Conservation (phyloP, 2,888 invertebrate species). For the Athrips mouffetella region DNA sequence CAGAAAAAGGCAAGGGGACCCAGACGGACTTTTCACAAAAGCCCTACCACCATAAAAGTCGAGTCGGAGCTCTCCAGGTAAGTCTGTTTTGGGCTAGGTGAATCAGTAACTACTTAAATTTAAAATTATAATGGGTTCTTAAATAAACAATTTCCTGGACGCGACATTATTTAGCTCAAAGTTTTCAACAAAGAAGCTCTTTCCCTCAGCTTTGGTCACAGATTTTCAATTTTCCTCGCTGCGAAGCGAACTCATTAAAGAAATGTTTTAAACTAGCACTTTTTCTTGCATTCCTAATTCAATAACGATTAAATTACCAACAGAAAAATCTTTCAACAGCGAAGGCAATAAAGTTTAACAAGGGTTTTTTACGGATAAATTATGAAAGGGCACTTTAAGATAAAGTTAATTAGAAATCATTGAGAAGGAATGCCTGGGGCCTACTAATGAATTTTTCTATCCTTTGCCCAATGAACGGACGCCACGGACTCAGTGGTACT, state of each 20-base stretch:
- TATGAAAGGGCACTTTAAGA: conserved; percentile 49
- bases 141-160: not conserved
- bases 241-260: not conserved
- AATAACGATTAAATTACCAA: conserved; percentile 8
- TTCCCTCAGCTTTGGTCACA: conserved; percentile 20
- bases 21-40: no score
- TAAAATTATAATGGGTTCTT: not conserved
- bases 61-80: no score
- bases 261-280: not conserved
- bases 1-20: no score
- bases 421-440: conserved; percentile 45
- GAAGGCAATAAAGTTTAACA: conserved; percentile 25
- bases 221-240: not conserved
- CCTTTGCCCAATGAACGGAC: conserved; percentile 28
- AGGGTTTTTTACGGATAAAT: conserved; percentile 42
- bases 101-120: no score
- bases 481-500: no score
- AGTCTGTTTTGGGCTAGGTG: no score
- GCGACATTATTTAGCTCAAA: not conserved
- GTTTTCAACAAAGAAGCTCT: not conserved
- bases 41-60: no score
- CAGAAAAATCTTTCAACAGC: conserved; percentile 1
- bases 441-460: conserved; percentile 57
- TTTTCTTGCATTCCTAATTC: conserved; percentile 4
- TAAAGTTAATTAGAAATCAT: conserved; percentile 72